A percentile compares a stretch with the other conserved stretches of the same genome.
phyloP scores from a whole-genome alignment of 2,888 invertebrate species.

The Brachypalpus laphriformis region DNA sequence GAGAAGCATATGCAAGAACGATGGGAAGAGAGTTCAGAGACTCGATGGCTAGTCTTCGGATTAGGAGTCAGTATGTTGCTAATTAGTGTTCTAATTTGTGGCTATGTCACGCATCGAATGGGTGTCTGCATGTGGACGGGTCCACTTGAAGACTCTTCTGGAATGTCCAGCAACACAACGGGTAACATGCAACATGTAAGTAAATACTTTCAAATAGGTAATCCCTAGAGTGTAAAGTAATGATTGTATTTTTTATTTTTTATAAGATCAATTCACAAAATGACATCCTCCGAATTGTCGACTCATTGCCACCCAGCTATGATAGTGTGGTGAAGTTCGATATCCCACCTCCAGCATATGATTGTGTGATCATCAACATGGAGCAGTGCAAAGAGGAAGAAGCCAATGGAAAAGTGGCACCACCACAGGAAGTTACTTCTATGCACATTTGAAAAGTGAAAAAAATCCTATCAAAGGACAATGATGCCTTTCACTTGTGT shows the following conservation, averaged over 20 bases:
- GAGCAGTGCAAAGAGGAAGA: conserved; percentile 79
- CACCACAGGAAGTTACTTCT: conserved; percentile 66
- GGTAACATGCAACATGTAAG: conserved; percentile 78
- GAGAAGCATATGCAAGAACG: conserved; percentile 82
- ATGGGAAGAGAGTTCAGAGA: conserved; percentile 80
- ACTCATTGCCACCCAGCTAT: conserved; percentile 82
- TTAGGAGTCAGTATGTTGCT: conserved; percentile 82
- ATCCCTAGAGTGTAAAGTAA: background rate
- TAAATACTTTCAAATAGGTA: conserved; percentile 6
- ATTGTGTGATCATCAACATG: conserved; percentile 81
- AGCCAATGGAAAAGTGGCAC: conserved; percentile 75
- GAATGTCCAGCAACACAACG: conserved; percentile 72
- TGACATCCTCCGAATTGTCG: conserved; percentile 81
- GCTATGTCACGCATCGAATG: conserved; percentile 83
- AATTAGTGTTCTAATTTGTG: conserved; percentile 82
- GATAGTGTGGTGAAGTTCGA: conserved; percentile 82
- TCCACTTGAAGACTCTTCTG: conserved; percentile 80
- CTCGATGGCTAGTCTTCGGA: conserved; percentile 82
- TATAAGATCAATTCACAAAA: conserved; percentile 81
- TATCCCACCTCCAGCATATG: conserved; percentile 82
- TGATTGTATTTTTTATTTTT: background rate
- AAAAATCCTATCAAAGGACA: conserved; percentile 35
- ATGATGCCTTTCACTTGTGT: conserved; percentile 37
- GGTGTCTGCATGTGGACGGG: conserved; percentile 83
- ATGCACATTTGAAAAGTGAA: conserved; percentile 77